A percentile compares a stretch with the other conserved stretches of the same genome.
Conservation (phyloP, 2,888 invertebrate genomes). For the Strigamia maritima region DNA sequence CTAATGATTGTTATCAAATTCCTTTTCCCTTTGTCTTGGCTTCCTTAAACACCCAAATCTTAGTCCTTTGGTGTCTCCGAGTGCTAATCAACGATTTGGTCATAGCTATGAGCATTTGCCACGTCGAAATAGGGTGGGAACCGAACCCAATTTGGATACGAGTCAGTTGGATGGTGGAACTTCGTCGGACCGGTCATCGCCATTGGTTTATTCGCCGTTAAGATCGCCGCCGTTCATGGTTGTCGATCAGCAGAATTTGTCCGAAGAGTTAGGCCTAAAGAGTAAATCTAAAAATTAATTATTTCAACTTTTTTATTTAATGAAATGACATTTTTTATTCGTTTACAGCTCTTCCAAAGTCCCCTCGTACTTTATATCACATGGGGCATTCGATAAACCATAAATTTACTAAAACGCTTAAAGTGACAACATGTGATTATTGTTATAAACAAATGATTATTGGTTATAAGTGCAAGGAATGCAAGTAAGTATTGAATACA, state of each 20-base stretch:
- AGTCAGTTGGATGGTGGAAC: slow-evolving; percentile 46
- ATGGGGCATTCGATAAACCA: slow-evolving; percentile 90
- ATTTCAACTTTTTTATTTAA: no score
- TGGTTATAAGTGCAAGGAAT: slow-evolving; percentile 86
- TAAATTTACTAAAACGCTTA: slow-evolving; percentile 79
- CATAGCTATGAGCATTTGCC: slow-evolving; percentile 50
- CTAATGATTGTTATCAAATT: slow-evolving; percentile 30
- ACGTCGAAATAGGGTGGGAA: slow-evolving; percentile 56
- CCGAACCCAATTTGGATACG: slow-evolving; percentile 51
- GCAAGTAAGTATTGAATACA: slow-evolving; percentile 67
- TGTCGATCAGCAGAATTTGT: neutral
- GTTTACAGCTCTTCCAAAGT: slow-evolving; percentile 55
- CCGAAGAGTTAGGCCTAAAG: neutral
- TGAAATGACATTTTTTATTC: neutral
- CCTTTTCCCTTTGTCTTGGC: slow-evolving; percentile 34
- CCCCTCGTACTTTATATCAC: slow-evolving; percentile 72
- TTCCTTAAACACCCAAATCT: neutral
- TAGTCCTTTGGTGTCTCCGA: slow-evolving; percentile 31
- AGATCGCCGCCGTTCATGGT: slow-evolving; percentile 39
- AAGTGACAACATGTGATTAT: slow-evolving; percentile 82
- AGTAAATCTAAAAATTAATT: neutral
- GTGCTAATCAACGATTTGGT: slow-evolving; percentile 45
- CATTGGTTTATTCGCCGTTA: slow-evolving; percentile 52
- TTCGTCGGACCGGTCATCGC: slow-evolving; percentile 49
- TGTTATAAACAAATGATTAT: slow-evolving; percentile 86